Evolutionary conservation across 2,888 invertebrate genomes (phyloP), one percentile per base, ranked within the genome.

Genomic region (Acrobasis consociella): DNA sequence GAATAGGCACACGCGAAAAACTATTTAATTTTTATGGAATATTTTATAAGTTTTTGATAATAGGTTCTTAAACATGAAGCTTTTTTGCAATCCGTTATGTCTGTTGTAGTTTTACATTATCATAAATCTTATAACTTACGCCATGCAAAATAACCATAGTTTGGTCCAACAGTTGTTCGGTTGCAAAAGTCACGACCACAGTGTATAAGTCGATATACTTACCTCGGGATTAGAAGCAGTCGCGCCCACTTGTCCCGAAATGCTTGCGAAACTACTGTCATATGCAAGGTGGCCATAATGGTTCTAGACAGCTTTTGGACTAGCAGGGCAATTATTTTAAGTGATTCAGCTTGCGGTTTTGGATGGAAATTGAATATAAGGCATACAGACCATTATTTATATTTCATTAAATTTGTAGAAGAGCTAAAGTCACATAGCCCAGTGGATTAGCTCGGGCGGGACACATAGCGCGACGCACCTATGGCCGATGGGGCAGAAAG

Each of bases 141-240:
- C 60, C 52, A 60, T n/a, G 46, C 60, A 46, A 52, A 31, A 42
- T 42, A 58, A 22, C 46, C 7, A 55, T 55, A 17, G 17, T 22
- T 58, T 13, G 49, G 53, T 62, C 62, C 64, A 62, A 65, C 64
- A 65, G 61, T 60, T 37, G 58, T 63, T 31, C 67, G 50, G 73
- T 81, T 81, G 76, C 81, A 71, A 80, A 75, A 84, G 80, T 82
- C 83, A 82, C 83, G 84, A 79, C 62, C 65, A 66, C 73, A 71
- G 64, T 66, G 5, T 31, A 31, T 7, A 7, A 22, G 7, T 31
- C 0, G 8, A 31, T 31, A 31, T 31, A 31, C 31, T 76, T 78
- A 76, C 75, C 62, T n/a, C 75, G 67, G 78, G 77, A 76, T 69
- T 64, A 73, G 77, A 76, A 74, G 71, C 68, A 70, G 65, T 61